phyloP scores from a whole-genome alignment of 1,140 invertebrate genomes.

The Oryctes rhinoceros region DNA sequence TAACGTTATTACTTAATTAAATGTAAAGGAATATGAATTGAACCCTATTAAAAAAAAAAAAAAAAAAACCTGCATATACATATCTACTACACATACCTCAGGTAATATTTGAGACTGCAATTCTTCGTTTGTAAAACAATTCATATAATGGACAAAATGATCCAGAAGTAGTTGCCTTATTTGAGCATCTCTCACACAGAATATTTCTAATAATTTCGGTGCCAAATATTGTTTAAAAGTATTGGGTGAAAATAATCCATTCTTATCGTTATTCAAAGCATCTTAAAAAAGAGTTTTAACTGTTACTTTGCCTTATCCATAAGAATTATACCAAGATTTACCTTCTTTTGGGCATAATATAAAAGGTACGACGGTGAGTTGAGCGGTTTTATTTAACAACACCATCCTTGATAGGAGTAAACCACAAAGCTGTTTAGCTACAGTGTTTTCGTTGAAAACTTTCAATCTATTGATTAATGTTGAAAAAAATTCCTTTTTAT shows the following conservation, averaged over 20 bases:
- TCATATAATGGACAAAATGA: constrained; percentile 76
- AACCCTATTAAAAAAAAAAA: too few species aligned
- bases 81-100: constrained; percentile 63
- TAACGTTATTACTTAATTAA: too few species aligned
- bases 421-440: constrained; percentile 78
- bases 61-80: too few species aligned
- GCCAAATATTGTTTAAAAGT: constrained; percentile 75
- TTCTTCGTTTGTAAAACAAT: constrained; percentile 75
- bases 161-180: constrained; percentile 74
- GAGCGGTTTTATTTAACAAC: constrained; percentile 79
- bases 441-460: constrained; percentile 77
- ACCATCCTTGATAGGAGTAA: constrained; percentile 83
- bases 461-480: constrained; percentile 71
- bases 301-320: neutral
- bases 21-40: too few species aligned
- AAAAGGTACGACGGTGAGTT: constrained; percentile 76
- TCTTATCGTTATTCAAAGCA: constrained; percentile 62
- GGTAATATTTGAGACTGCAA: constrained; percentile 75
- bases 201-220: constrained; percentile 78
- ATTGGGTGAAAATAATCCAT: constrained; percentile 69
- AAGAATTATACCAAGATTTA: constrained; percentile 51
- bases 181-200: constrained; percentile 79
- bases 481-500: constrained; percentile 80
- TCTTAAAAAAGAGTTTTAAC: constrained; percentile 50
- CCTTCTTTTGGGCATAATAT: constrained; percentile 75